phyloP scores from a whole-genome alignment of 1,140 invertebrate species.

The Polypedilum vanderplanki region DNA sequence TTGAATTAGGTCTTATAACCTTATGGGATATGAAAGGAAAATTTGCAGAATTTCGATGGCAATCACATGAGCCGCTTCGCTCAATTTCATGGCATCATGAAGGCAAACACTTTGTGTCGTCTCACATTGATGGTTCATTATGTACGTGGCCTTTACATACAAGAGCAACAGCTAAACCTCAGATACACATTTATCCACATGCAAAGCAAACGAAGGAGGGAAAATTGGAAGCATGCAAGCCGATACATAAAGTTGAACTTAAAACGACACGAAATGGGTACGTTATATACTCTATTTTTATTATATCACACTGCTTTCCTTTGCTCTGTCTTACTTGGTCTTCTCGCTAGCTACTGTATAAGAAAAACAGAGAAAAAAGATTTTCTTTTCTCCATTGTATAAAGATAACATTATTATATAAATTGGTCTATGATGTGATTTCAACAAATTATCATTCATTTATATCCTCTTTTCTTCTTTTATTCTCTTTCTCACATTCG shows the following conservation, averaged over 20 bases:
- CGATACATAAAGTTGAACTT: constrained; percentile 93
- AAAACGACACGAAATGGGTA: constrained; percentile 83
- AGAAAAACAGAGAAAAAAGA: too few relatives aligned
- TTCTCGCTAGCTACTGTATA: background rate
- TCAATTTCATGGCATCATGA: constrained; percentile 95
- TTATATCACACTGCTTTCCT: background rate
- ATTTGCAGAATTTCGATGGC: constrained; percentile 72
- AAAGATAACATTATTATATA: background rate
- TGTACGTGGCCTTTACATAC: constrained; percentile 85
- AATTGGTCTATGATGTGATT: background rate
- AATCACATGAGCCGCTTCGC: constrained; percentile 68
- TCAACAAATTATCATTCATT: constrained; percentile 1
- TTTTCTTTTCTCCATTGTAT: too few relatives aligned
- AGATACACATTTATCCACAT: constrained; percentile 80
- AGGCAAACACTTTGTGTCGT: constrained; percentile 96
- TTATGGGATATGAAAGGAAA: constrained; percentile 90
- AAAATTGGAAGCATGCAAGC: constrained; percentile 79
- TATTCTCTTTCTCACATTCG: background rate
- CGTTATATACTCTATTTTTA: constrained; percentile 38
- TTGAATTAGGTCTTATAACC: constrained; percentile 88
- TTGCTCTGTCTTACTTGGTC: background rate
- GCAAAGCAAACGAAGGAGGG: constrained; percentile 84
- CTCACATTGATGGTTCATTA: constrained; percentile 90
- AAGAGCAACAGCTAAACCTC: constrained; percentile 66
- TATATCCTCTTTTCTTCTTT: background rate